Conservation (phyloP, 2,888 invertebrate species). For the Lepidochitona cinerea region DNA sequence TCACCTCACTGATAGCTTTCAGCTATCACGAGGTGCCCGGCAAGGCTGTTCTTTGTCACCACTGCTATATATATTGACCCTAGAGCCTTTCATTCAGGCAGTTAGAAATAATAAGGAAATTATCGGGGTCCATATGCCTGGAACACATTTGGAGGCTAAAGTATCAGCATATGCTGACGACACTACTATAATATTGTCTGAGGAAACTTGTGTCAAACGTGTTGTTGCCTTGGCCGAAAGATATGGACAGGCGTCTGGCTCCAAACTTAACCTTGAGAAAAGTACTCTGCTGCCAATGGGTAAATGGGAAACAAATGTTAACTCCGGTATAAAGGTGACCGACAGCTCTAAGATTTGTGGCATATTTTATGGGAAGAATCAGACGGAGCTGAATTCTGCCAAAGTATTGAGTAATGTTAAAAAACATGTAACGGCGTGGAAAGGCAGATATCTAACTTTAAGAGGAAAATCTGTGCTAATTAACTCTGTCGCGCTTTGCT, state of each 20-base stretch:
- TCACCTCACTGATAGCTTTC: slow-evolving; percentile 1
- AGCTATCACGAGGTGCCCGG: slow-evolving; percentile 5
- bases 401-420: neutral
- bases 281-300: slow-evolving; percentile 13
- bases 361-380: neutral
- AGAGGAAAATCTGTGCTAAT: neutral
- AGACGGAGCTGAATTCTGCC: neutral
- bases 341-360: neutral
- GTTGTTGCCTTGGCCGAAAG: neutral
- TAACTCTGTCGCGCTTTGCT: neutral
- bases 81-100: neutral
- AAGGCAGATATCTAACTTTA: neutral
- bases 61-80: neutral
- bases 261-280: slow-evolving; percentile 29
- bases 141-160: slow-evolving; percentile 1
- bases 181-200: slow-evolving; percentile 6
- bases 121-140: slow-evolving; percentile 21
- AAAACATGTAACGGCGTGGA: neutral
- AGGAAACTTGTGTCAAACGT: slow-evolving; percentile 3
- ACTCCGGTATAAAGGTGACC: neutral
- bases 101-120: slow-evolving; percentile 7
- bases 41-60: slow-evolving; percentile 5
- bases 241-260: slow-evolving; percentile 21
- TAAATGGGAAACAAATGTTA: neutral
- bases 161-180: slow-evolving; percentile 18